A percentile compares a stretch with the other conserved stretches of the same genome.
phyloP scores from a whole-genome alignment of 2,113 vertebrate species.

The Lamprotornis superbus region DNA sequence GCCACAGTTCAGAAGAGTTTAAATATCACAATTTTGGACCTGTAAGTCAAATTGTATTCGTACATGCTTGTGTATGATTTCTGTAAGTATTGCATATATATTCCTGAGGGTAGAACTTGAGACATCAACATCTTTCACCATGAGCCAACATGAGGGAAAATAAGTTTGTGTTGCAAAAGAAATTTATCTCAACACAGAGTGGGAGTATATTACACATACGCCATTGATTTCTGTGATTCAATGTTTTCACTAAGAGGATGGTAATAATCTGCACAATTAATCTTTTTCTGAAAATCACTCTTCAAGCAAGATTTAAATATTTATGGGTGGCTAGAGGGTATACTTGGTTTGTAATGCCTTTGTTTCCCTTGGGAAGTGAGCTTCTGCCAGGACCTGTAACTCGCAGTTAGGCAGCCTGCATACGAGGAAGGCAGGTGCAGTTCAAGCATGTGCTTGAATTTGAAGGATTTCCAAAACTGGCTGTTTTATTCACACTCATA shows the following conservation, averaged over 20 bases:
- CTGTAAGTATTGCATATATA: not conserved
- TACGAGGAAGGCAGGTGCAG: not conserved
- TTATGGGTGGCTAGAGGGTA: not conserved
- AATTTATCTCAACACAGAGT: not conserved
- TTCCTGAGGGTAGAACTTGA: not conserved
- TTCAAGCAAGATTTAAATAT: slow-evolving; percentile 33
- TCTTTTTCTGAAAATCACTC: slow-evolving; percentile 23
- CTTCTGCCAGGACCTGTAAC: not conserved
- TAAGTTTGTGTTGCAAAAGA: not conserved
- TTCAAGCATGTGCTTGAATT: not conserved
- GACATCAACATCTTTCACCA: not conserved
- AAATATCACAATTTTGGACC: not conserved
- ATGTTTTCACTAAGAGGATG: not conserved
- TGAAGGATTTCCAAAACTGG: not conserved
- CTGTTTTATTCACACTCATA: not conserved
- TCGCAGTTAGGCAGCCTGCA: not conserved
- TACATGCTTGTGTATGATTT: not conserved
- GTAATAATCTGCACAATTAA: slow-evolving; percentile 3
- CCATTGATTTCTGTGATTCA: not conserved
- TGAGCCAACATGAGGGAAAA: not conserved
- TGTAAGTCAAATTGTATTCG: not conserved
- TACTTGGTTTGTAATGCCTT: slow-evolving; percentile 1
- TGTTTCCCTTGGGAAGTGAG: not conserved
- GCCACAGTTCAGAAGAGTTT: not conserved
- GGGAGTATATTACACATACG: not conserved